Evolutionary conservation across 2,888 invertebrate genomes (phyloP), one percentile per base, ranked within the genome.

Genomic region (Caradrina clavipalpis): DNA sequence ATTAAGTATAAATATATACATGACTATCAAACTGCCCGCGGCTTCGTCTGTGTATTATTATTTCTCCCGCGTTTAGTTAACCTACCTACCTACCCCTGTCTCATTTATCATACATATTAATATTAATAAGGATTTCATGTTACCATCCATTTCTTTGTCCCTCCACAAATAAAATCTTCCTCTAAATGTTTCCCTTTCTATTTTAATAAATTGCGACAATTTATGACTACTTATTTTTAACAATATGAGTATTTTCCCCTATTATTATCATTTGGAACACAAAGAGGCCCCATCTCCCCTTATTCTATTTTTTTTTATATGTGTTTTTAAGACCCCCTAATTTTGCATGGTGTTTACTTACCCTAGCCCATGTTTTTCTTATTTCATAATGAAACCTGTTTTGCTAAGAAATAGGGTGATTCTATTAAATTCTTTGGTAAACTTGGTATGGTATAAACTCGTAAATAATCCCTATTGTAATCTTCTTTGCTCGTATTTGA

Each of bases 221-320:
- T 66, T 66, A 77, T 80, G 66, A 42, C 54, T 31, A 57, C 56
- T 68, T 79, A 73, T 63, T 74, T 67, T 79, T 57, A 54, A 74
- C 53, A 76, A 60, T 63, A 77, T 62, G 61, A 42, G 35, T 65
- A 57, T 58, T 56, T 39, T 0, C 22, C 56, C 73, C 53, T 72
- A 51, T 50, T 74, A 56, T 63, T 56, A 45, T 58, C n/a, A 42
- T 78, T 50, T 66, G 17, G 39, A 42, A 65, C 51, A 78, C 58
- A 73, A 62, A 58, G 35, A 31, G 17, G 21, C 45, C 31, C 11
- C 50, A 53, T 66, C 61, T 50, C 15, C 55, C 72, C 63, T 49
- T 51, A 65, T 61, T 53, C 42, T 17, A 55, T 26, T 51, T 47
- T 64, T 31, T 39, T 71, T 73, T 60, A 35, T 55, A 19, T 42